Percentiles rank a stretch among this genome's conserved stretches.
Evolutionary conservation across 2,888 invertebrate species (phyloP).

Genomic region (Sarcophaga subvicina): DNA sequence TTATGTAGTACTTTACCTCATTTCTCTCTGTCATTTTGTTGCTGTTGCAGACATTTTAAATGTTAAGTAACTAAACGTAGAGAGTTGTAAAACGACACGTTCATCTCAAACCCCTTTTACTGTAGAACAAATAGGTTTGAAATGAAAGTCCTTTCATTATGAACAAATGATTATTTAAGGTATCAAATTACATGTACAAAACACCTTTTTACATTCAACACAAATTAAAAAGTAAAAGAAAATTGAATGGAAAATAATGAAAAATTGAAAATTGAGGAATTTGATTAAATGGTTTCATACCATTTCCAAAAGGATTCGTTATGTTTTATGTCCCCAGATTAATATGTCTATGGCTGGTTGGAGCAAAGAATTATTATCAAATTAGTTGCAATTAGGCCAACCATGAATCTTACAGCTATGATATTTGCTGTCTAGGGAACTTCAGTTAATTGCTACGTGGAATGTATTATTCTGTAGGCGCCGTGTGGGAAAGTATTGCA

Average conservation of each 20-base stretch:
- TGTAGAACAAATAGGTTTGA: neutral
- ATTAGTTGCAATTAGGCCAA: too few relatives aligned
- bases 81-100: constrained; percentile 53
- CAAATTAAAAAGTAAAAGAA: neutral
- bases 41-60: too few relatives aligned
- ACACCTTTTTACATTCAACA: constrained; percentile 21
- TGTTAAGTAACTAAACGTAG: neutral
- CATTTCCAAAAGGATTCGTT: neutral
- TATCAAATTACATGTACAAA: constrained; percentile 50
- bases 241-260: neutral
- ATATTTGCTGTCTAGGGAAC: too few relatives aligned
- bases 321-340: too few relatives aligned
- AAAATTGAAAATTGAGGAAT: neutral
- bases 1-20: neutral
- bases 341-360: too few relatives aligned
- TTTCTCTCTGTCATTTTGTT: neutral
- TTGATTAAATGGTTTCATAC: neutral
- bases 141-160: constrained; percentile 42
- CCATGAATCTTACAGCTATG: too few relatives aligned
- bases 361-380: too few relatives aligned
- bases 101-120: constrained; percentile 32
- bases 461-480: too few relatives aligned
- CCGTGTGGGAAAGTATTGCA: too few relatives aligned
- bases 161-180: constrained; percentile 54
- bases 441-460: too few relatives aligned